Conservation (phyloP, 23 tunicate species). For the Phallusia fumigata region DNA sequence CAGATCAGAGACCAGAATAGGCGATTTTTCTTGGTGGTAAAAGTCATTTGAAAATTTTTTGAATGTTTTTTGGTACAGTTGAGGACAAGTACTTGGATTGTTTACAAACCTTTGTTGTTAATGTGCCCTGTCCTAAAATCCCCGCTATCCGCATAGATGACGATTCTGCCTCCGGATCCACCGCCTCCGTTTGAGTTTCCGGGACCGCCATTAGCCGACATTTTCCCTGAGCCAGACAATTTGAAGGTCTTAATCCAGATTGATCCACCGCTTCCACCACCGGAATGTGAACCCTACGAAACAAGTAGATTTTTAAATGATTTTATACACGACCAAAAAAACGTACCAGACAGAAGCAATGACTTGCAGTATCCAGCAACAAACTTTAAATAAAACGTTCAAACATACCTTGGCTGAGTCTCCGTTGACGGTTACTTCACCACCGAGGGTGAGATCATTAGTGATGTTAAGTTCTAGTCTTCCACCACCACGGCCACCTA, state of each 20-base stretch:
- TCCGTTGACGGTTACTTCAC: constrained; percentile 3
- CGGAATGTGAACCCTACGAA: constrained; percentile 14
- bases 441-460: neutral
- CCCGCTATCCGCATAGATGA: constrained; percentile 4
- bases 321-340: too few species aligned
- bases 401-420: neutral
- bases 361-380: too few species aligned
- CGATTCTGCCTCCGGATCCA: constrained; percentile 26
- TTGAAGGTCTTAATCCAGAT: constrained; percentile 6
- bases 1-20: too few species aligned
- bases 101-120: constrained; percentile 19
- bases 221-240: constrained; percentile 9
- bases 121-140: constrained; percentile 32
- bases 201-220: constrained; percentile 11
- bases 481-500: constrained; percentile 35
- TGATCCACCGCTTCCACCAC: constrained; percentile 40
- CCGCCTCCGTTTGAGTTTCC: constrained; percentile 28
- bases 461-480: constrained; percentile 12
- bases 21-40: too few species aligned
- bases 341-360: too few species aligned
- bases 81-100: too few species aligned
- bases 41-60: too few species aligned
- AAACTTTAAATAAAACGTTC: neutral
- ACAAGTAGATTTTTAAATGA: too few species aligned
- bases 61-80: too few species aligned